These are phyloP conservation scores for Phylloscopus collybita DNA, from an alignment of 2,797 vertebrate genomes.

Conservation along the genomic window DNA sequence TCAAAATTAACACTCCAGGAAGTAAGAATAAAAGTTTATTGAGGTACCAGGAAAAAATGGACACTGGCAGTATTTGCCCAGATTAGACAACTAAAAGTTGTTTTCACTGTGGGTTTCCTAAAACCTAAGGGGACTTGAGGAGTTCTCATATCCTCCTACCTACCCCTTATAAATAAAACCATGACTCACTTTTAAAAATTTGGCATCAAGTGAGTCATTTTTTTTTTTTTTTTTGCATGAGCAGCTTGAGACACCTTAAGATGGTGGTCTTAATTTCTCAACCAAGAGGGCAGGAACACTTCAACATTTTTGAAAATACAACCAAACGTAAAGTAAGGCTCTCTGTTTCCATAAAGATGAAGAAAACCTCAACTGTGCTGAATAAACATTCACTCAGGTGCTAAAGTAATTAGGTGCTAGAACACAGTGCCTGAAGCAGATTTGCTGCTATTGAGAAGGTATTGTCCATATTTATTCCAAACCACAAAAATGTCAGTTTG, in stretches of 20 bases:
- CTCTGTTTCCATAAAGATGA: not conserved
- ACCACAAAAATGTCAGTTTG: not conserved
- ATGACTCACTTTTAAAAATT: slow-evolving; percentile 64
- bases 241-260: slow-evolving; percentile 8
- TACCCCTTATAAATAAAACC: slow-evolving; percentile 61
- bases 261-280: not conserved
- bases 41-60: not conserved
- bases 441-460: not conserved
- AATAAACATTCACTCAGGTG: not conserved
- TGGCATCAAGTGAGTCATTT: slow-evolving; percentile 34
- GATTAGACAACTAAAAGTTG: not conserved
- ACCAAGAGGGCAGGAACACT: not conserved
- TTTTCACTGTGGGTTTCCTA: slow-evolving; percentile 23
- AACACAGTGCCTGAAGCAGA: not conserved
- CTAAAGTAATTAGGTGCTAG: not conserved
- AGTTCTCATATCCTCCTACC: slow-evolving; percentile 55
- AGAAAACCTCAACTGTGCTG: not conserved
- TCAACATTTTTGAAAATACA: not conserved
- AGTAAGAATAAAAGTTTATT: not conserved
- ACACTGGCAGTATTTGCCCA: not conserved
- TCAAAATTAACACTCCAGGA: not conserved
- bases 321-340: not conserved
- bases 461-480: not conserved
- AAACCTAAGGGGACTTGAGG: slow-evolving; percentile 38
- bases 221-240: not conserved